Evolutionary conservation across 2,888 invertebrate genomes (phyloP), one percentile per base, ranked within the genome.

Genomic region (Nysson spinosus): DNA sequence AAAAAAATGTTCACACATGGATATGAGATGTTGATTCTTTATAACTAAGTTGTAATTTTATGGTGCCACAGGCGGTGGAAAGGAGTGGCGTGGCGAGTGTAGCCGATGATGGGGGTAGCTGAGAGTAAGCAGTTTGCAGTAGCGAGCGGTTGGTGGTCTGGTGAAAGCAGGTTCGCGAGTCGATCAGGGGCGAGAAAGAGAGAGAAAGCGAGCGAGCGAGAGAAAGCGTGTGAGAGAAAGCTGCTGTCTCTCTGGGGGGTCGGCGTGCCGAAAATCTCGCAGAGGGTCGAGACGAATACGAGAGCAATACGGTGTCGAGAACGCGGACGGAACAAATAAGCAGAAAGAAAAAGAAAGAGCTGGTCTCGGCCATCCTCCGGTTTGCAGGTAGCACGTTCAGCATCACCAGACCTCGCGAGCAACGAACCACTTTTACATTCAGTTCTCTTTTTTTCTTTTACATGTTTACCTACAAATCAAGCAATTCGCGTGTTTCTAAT

Each of bases 11-110:
- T 72, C 62, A 77, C 64, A 80, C 77, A 70, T 74, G 82, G 83
- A 78, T 82, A 61, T 66, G 60, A 75, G 70, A 73, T 63, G 75
- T 78, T 79, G 72, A 72, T 78, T 72, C 71, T 67, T 77, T 76
- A 72, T 83, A 84, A 83, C 83, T 86, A 86, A 86, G 86, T 85
- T 87, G 80, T 86, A 77, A 87, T 87, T 87, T 87, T 87, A 84
- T 87, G 87, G 87, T 87, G 87, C 87, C 87, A 87, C 87, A 87
- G 87, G 87, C 85, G 85, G 87, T 85, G 85, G 83, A 82, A 84
- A 82, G 85, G 85, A 83, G 85, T 85, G 85, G 85, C 85, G 82
- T 81, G 83, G 82, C 84, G 85, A 84, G 81, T 85, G 84, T 85
- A 83, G 84, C 85, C 78, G 85, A 85, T 85, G 85, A 85, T 85